Percentiles rank a stretch among this genome's conserved stretches.
Evolutionary conservation across 2,113 vertebrate genomes (phyloP).

Genomic region (Petrocephalus microphthalmus): DNA sequence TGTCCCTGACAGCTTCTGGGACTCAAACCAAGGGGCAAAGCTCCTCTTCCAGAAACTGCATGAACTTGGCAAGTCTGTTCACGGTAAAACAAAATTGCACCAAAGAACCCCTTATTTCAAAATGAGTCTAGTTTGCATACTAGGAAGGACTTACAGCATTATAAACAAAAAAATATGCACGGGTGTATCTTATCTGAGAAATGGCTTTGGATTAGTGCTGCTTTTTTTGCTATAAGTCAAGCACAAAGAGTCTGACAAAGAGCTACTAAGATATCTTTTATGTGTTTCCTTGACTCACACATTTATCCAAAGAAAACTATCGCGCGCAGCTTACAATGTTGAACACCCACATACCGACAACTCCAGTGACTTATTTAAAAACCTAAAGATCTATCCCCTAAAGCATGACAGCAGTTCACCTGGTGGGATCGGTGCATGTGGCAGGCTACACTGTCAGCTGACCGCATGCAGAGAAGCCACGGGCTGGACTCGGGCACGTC

Average conservation of each 20-base stretch:
- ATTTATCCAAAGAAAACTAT: slow-evolving; percentile 3
- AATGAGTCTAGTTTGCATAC: neutral
- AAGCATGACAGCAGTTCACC: neutral
- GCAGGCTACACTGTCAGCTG: neutral
- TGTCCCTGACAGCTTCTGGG: neutral
- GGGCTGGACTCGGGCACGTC: neutral
- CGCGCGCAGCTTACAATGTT: neutral
- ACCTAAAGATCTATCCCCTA: neutral
- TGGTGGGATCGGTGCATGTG: neutral
- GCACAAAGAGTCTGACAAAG: neutral
- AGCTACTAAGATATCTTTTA: neutral
- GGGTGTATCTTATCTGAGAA: neutral
- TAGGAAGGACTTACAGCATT: neutral
- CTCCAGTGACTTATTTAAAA: neutral
- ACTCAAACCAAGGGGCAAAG: neutral
- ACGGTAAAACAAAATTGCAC: neutral
- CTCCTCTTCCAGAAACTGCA: neutral
- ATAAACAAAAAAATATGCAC: neutral
- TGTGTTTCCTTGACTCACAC: neutral
- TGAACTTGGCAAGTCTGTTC: neutral
- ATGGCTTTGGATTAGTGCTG: neutral
- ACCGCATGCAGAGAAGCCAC: neutral
- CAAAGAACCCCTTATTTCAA: neutral
- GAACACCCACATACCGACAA: neutral
- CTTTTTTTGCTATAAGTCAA: neutral